Percentiles rank a stretch among this genome's conserved stretches.
Evolutionary conservation across 2,888 invertebrate species (phyloP).

Genomic region (Alloplasta piceator): DNA sequence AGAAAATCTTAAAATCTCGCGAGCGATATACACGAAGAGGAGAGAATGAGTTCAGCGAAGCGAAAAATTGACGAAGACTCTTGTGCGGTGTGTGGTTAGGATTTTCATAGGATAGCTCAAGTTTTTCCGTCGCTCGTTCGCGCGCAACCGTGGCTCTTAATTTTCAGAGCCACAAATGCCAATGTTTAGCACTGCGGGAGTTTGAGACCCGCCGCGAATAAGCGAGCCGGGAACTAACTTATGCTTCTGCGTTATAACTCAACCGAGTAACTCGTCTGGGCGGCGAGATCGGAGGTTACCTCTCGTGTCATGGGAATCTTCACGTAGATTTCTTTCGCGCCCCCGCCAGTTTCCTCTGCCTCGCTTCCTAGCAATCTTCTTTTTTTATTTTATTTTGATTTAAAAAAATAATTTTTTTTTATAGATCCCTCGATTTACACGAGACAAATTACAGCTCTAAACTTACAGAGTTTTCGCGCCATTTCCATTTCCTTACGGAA

Average conservation of each 20-base stretch:
- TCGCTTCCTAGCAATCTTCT: constrained; percentile 12
- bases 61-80: constrained; percentile 52
- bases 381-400: constrained; percentile 37
- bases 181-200: constrained; percentile 67
- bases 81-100: constrained; percentile 18
- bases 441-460: background rate
- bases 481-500: too few relatives aligned
- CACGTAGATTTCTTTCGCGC: constrained; percentile 46
- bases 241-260: constrained; percentile 23
- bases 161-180: constrained; percentile 68
- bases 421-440: constrained; percentile 20
- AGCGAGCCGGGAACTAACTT: constrained; percentile 7
- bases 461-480: too few relatives aligned
- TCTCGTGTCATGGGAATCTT: constrained; percentile 71
- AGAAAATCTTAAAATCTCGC: constrained; percentile 17
- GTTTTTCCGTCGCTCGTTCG: constrained; percentile 25
- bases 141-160: constrained; percentile 50
- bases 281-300: constrained; percentile 70
- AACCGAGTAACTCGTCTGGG: constrained; percentile 47
- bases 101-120: constrained; percentile 42
- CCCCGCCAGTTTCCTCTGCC: background rate
- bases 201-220: constrained; percentile 48
- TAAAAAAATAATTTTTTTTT: too few relatives aligned
- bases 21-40: constrained; percentile 35
- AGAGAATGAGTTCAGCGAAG: constrained; percentile 57